Evolutionary conservation across 53 echinoderm and acorn worm species (phyloP).

Genomic region (Mesocentrotus franciscanus): DNA sequence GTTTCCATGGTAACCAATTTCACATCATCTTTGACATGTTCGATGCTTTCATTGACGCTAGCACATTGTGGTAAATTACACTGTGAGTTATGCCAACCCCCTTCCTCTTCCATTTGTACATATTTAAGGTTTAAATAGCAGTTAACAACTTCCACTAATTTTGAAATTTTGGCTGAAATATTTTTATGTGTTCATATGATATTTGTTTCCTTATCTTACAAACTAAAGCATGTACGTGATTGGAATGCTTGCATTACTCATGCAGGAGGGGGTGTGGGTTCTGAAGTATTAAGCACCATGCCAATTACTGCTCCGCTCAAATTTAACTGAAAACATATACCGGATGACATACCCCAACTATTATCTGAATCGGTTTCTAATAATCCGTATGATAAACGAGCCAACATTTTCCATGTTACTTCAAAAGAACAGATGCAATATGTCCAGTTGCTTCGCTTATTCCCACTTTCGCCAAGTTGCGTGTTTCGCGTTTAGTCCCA

Average conservation of each 20-base stretch:
- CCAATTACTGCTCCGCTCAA: not conserved
- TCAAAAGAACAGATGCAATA: not conserved
- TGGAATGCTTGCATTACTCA: not conserved
- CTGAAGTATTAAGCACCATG: not conserved
- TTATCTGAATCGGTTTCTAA: not conserved
- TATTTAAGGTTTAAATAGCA: too few species aligned
- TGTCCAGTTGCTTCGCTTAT: not conserved
- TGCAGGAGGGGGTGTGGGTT: not conserved
- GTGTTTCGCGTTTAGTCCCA: slow-evolving; percentile 17
- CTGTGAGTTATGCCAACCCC: not conserved
- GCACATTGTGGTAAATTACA: not conserved
- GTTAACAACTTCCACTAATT: not conserved
- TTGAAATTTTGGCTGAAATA: not conserved
- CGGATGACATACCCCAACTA: not conserved
- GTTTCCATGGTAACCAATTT: not conserved
- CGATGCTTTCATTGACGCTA: too few species aligned
- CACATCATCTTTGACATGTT: not conserved
- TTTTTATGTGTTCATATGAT: not conserved
- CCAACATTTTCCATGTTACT: not conserved
- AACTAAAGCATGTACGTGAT: not conserved
- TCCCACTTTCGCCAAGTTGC: not conserved
- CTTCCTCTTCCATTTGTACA: not conserved
- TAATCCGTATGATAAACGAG: not conserved
- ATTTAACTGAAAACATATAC: not conserved
- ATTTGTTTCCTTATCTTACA: not conserved